Base-by-base conservation (phyloP, 2,797 vertebrate genomes). In the Rhabdomys pumilio region DNA sequence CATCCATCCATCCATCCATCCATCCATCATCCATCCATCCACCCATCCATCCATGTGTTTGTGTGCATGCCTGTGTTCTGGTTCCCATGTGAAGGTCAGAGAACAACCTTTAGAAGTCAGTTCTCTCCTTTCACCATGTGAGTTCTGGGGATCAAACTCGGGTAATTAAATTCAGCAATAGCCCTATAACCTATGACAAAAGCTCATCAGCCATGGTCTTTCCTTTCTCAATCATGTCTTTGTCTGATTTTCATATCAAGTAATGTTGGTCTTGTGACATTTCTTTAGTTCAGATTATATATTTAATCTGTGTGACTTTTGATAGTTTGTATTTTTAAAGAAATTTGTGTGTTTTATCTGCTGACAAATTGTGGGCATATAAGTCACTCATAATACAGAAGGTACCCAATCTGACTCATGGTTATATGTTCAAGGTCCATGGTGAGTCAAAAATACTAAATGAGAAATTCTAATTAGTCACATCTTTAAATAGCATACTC, bases 231-330 rank as follows among this genome's bases (percentile, higher is more conserved):
- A 6, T 57, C 19, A 77, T 65, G 19, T 55, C 38, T 94, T 92
- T 63, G 15, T 75, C 38, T 80, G 14, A 87, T 82, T 90, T 92
- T 87, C n/a, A 63, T 86, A 76, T 57, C 44, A 82, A 90, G 14
- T 72, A 67, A 87, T 89, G n/a, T 75, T 93, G 19, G 26, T n/a
- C 34, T 80, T 59, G 80, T 72, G 34, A 90, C 91, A 24, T 69
- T 85, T 69, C 41, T 53, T 90, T 82, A 77, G 76, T 73, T 94
- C 11, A 90, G 20, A 20, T 55, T 86, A 92, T 82, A 10, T 81
- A 22, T 81, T 95, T 94, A 38, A 90, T 95, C 89, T 47, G 24
- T 50, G 22, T 84, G 50, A 91, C 9, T 69, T 75, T 94, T 86
- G 53, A 53, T 76, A 87, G 50, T 86, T 93, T 94, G n/a, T 89